phyloP scores from a whole-genome alignment of 2,888 invertebrate genomes.

The Scaptomyza caliginosa region DNA sequence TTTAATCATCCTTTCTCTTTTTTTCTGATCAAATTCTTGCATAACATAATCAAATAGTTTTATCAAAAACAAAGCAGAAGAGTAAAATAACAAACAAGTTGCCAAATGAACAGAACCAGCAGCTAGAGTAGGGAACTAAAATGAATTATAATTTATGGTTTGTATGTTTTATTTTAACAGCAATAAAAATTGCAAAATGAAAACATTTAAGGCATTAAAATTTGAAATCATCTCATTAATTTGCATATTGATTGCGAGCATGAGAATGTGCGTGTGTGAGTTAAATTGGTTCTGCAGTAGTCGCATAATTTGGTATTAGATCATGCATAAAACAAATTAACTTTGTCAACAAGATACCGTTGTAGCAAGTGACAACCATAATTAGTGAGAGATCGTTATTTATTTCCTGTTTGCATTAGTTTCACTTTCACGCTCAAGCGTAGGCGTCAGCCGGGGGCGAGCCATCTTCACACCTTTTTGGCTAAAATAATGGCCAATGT shows the following conservation, averaged over 20 bases:
- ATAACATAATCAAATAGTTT: slow-evolving; percentile 46
- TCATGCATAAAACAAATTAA: slow-evolving; percentile 44
- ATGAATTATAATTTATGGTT: slow-evolving; percentile 34
- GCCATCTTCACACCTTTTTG: slow-evolving; percentile 56
- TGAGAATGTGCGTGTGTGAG: slow-evolving; percentile 11
- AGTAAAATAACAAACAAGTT: slow-evolving; percentile 32
- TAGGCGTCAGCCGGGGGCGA: slow-evolving; percentile 6
- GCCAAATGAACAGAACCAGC: slow-evolving; percentile 23
- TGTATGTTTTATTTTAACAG: slow-evolving; percentile 39
- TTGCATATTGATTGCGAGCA: slow-evolving; percentile 43
- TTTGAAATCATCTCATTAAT: slow-evolving; percentile 59
- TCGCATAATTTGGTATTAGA: slow-evolving; percentile 46
- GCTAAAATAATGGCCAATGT: slow-evolving; percentile 45
- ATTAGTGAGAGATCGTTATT: slow-evolving; percentile 26
- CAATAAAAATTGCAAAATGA: slow-evolving; percentile 47
- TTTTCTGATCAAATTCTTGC: slow-evolving; percentile 42
- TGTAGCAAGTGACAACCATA: slow-evolving; percentile 10
- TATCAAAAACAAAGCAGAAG: slow-evolving; percentile 5
- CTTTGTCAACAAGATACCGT: slow-evolving; percentile 45
- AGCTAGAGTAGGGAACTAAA: slow-evolving; percentile 15
- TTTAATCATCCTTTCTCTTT: slow-evolving; percentile 42
- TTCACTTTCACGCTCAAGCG: slow-evolving; percentile 58
- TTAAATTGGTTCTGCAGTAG: slow-evolving; percentile 48
- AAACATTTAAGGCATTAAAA: slow-evolving; percentile 61
- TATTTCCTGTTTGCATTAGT: slow-evolving; percentile 58